phyloP scores from a whole-genome alignment of 2,888 invertebrate genomes.

The Mythimna loreyi region DNA sequence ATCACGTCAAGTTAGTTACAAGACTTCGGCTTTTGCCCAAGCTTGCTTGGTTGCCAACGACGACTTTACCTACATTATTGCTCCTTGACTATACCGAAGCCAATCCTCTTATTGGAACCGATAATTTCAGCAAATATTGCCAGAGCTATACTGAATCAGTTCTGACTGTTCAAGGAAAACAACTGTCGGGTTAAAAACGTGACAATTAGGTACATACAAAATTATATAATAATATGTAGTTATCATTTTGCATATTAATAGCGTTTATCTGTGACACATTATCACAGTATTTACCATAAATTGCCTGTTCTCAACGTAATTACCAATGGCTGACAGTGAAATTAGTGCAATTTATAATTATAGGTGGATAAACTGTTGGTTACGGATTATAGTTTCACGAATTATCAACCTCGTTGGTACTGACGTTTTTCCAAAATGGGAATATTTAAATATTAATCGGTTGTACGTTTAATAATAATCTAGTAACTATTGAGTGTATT shows the following conservation, averaged over 20 bases:
- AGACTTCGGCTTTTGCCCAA: constrained; percentile 62
- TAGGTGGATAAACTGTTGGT: constrained; percentile 26
- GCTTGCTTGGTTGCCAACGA: constrained; percentile 67
- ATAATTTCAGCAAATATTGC: constrained; percentile 85
- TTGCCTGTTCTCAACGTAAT: constrained; percentile 17
- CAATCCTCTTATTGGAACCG: constrained; percentile 93
- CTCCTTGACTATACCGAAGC: constrained; percentile 91
- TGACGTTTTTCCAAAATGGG: not conserved
- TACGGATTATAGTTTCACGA: constrained; percentile 1
- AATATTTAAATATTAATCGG: not conserved
- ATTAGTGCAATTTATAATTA: constrained; percentile 33
- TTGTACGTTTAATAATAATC: not conserved
- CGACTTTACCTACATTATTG: constrained; percentile 64
- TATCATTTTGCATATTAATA: constrained; percentile 23
- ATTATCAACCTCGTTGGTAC: not conserved
- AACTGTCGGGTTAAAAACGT: not conserved
- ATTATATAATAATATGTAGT: not conserved
- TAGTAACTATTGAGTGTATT: not conserved
- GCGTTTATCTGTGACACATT: constrained; percentile 24
- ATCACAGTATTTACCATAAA: constrained; percentile 25
- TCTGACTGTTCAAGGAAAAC: constrained; percentile 3
- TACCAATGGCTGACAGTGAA: constrained; percentile 40
- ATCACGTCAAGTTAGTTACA: constrained; percentile 53
- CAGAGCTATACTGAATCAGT: constrained; percentile 25
- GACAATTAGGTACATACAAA: not conserved